phyloP scores from a whole-genome alignment of 2,888 invertebrate genomes.

The Osedax fenrisi region DNA sequence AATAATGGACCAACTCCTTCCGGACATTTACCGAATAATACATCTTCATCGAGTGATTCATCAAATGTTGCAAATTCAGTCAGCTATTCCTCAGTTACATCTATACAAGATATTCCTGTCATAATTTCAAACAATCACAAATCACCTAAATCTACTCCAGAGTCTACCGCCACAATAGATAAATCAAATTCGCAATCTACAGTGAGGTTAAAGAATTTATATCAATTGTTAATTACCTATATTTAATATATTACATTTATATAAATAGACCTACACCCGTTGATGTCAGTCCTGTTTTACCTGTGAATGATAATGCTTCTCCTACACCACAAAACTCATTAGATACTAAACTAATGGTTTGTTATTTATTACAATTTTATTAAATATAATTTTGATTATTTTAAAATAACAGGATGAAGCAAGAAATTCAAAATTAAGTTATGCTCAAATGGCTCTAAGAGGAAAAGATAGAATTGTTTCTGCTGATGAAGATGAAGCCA shows the following conservation, averaged over 20 bases:
- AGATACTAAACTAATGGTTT: too few species aligned
- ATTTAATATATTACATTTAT: too few species aligned
- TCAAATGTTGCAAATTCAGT: not conserved
- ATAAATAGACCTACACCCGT: too few species aligned
- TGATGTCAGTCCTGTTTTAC: too few species aligned
- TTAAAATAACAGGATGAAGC: not conserved
- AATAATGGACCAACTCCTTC: not conserved
- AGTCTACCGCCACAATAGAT: too few species aligned
- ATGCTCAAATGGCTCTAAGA: constrained; percentile 34
- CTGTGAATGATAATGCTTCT: too few species aligned
- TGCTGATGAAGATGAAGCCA: not conserved
- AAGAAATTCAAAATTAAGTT: constrained; percentile 29
- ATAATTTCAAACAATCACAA: not conserved
- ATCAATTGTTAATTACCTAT: too few species aligned
- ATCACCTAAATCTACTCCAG: not conserved
- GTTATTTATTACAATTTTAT: too few species aligned
- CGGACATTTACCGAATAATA: not conserved
- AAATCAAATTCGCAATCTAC: too few species aligned
- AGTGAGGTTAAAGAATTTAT: too few species aligned
- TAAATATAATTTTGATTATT: too few species aligned
- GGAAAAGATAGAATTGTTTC: constrained; percentile 25
- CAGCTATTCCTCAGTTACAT: not conserved
- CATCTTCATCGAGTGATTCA: not conserved
- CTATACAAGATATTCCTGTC: not conserved
- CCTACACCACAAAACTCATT: too few species aligned